Evolutionary conservation across 2,113 vertebrate genomes (phyloP).

Genomic region (Mionectes macconnelli): DNA sequence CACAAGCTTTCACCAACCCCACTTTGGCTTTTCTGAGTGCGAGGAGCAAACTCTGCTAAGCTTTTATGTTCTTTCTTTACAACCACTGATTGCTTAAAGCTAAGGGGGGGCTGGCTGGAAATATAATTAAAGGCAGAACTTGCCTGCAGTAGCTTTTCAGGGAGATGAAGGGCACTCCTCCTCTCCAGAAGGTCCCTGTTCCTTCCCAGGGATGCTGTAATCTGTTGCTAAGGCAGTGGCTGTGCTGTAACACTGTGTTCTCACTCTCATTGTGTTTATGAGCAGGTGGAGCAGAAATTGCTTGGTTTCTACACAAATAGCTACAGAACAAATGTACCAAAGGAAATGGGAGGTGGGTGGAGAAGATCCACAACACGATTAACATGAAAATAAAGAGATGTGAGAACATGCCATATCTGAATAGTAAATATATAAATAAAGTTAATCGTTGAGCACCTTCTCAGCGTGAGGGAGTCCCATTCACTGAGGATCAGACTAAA

Average conservation of each 20-base stretch:
- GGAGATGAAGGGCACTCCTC: slow-evolving; percentile 55
- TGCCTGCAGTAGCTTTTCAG: slow-evolving; percentile 14
- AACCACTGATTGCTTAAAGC: not conserved
- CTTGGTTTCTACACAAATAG: slow-evolving; percentile 65
- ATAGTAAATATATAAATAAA: slow-evolving; percentile 31
- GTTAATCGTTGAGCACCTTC: slow-evolving; percentile 9
- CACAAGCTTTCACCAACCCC: not conserved
- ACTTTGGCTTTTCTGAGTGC: not conserved
- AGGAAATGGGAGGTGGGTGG: slow-evolving; percentile 46
- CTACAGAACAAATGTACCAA: slow-evolving; percentile 53
- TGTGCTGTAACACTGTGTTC: slow-evolving; percentile 64
- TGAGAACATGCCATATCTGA: slow-evolving; percentile 8
- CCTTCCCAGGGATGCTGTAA: slow-evolving; percentile 59
- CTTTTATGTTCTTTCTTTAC: not conserved
- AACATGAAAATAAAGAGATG: slow-evolving; percentile 28
- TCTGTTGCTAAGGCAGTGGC: slow-evolving; percentile 74
- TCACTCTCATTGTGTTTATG: slow-evolving; percentile 64
- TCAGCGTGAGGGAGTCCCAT: not conserved
- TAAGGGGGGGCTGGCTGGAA: not conserved
- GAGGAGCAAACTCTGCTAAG: not conserved
- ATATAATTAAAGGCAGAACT: slow-evolving; percentile 29
- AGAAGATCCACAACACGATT: slow-evolving; percentile 45
- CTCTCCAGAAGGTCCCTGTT: slow-evolving; percentile 56
- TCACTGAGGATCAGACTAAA: slow-evolving; percentile 22
- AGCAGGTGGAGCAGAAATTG: slow-evolving; percentile 68